phyloP scores from a whole-genome alignment of 2,797 vertebrate genomes.

The Zonotrichia albicollis region DNA sequence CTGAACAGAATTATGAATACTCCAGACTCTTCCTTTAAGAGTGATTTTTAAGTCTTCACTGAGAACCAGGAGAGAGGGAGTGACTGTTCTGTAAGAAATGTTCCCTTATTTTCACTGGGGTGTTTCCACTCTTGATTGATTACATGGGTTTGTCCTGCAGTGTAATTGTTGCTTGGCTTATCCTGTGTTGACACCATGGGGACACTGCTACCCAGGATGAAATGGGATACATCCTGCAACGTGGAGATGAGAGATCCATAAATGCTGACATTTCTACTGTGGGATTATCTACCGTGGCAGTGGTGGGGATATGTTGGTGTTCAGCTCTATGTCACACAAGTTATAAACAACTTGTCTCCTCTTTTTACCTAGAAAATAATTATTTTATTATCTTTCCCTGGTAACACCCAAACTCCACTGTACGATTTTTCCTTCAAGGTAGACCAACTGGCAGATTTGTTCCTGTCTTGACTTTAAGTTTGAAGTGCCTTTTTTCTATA shows the following conservation, averaged over 20 bases:
- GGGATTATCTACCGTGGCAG: not conserved
- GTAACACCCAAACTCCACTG: not conserved
- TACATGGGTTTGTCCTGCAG: not conserved
- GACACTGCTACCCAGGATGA: not conserved
- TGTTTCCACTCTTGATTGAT: not conserved
- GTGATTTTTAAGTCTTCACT: not conserved
- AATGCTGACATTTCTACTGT: rapidly evolving
- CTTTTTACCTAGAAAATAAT: not conserved
- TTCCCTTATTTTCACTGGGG: not conserved
- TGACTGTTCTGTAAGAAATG: not conserved
- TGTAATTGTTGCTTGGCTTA: not conserved
- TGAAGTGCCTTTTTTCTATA: not conserved
- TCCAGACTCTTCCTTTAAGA: not conserved
- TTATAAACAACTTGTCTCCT: not conserved
- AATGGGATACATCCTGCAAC: not conserved
- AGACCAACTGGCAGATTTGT: not conserved
- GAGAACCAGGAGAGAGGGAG: not conserved
- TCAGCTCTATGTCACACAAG: not conserved
- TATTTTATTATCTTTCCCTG: not conserved
- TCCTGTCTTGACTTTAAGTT: not conserved
- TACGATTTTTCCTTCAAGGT: not conserved
- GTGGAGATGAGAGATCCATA: not conserved
- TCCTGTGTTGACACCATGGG: not conserved
- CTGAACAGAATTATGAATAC: not conserved
- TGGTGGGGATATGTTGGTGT: not conserved